Conservation (phyloP, 1,140 invertebrate species). For the Brachionus rubens region DNA sequence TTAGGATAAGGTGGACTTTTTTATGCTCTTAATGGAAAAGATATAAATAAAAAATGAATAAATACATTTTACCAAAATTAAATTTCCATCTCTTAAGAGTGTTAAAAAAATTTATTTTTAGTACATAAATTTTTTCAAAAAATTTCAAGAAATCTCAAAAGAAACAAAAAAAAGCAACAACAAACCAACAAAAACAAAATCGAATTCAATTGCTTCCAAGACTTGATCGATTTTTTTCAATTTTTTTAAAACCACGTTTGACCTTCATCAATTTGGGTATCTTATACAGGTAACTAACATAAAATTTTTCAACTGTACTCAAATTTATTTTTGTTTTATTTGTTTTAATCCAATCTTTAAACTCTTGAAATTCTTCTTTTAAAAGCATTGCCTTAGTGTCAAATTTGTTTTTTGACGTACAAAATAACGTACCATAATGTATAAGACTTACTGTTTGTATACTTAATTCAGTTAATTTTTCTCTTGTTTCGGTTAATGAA, state of each 20-base stretch:
- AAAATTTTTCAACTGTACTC: slow-evolving; percentile 9
- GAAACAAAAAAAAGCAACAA: no score
- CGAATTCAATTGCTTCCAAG: not conserved
- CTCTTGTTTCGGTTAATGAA: not conserved
- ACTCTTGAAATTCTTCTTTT: not conserved
- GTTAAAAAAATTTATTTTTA: no score
- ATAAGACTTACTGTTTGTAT: slow-evolving; percentile 1
- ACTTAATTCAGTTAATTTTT: not conserved
- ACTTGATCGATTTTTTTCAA: slow-evolving; percentile 11
- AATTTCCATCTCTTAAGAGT: no score
- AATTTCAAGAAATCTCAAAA: no score
- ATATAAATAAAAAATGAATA: no score
- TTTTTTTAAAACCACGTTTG: slow-evolving; percentile 26
- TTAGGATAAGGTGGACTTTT: no score
- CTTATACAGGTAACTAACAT: slow-evolving; percentile 23
- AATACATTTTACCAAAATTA: no score
- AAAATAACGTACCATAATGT: not conserved
- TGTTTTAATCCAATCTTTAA: slow-evolving; percentile 10
- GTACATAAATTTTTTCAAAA: no score
- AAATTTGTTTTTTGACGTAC: not conserved
- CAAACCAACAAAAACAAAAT: not conserved
- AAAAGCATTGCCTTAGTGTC: not conserved
- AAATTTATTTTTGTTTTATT: not conserved
- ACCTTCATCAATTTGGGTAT: slow-evolving; percentile 27
- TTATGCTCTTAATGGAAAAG: no score